Evolutionary conservation across 2,888 invertebrate genomes (phyloP), one percentile per base, ranked within the genome.

Genomic region (Frankliniella intonsa): DNA sequence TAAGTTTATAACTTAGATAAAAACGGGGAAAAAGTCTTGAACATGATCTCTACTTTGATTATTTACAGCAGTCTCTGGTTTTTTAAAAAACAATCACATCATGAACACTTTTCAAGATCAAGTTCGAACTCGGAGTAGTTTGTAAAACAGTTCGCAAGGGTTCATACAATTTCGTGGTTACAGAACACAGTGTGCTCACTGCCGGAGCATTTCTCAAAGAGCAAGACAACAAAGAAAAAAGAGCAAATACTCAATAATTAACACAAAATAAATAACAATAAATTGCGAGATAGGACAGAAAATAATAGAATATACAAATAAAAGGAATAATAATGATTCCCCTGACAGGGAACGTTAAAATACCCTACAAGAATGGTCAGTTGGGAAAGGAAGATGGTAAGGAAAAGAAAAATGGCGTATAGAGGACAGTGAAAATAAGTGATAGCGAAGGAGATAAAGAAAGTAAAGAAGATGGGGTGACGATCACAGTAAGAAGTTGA

Each of bases 91-190:
- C n/a, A 76, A 76, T 76, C 69, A 76, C 69, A 76, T 76, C 69
- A 76, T 76, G 69, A 76, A 76, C 69, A 76, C 69, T 76, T 76
- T 76, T 76, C 69, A 76, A 76, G 69, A 76, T 76, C 69, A 76
- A 25, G 69, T 76, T 76, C 69, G 69, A 76, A 76, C 69, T 76
- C 25, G 25, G 25, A 25, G 69, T 22, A 76, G 14, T 76, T 76
- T n/a, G 69, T n/a, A n/a, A 69, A 22, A 69, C 69, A 76, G 69
- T 76, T 76, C 25, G 25, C 8, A 76, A 76, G 22, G 69, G 69
- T 76, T 76, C 69, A 76, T 76, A 38, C 38, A 38, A 38, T 38
- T 38, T 38, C 38, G 38, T 38, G 2, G 38, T 38, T 38, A 5
- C 38, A 38, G 3, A 38, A 38, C 38, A 38, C 38, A 19, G 19